phyloP scores from a whole-genome alignment of 2,888 invertebrate genomes.

The Lapara coniferarum region DNA sequence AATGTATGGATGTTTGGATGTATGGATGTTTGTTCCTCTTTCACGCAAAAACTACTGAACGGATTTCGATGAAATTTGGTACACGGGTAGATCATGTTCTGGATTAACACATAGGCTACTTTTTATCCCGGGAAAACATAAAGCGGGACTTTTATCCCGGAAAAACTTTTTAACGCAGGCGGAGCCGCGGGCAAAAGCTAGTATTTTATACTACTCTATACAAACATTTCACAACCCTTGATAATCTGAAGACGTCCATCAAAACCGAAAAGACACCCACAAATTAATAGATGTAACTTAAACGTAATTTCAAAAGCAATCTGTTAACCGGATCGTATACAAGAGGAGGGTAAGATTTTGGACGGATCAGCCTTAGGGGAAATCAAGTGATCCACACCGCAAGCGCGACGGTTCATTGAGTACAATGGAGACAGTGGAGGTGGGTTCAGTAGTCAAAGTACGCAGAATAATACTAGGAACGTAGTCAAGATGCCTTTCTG shows the following conservation, averaged over 20 bases:
- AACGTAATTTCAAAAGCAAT: constrained; percentile 40
- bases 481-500: too few relatives aligned
- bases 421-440: constrained; percentile 25
- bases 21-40: too few relatives aligned
- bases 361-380: constrained; percentile 54
- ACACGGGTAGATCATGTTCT: too few relatives aligned
- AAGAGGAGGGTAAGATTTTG: constrained; percentile 42
- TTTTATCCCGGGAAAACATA: too few relatives aligned
- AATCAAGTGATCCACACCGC: constrained; percentile 57
- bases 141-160: too few relatives aligned
- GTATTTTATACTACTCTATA: background rate
- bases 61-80: too few relatives aligned
- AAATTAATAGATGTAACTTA: constrained; percentile 36
- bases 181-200: too few relatives aligned
- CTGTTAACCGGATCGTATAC: constrained; percentile 32
- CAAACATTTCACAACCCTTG: background rate
- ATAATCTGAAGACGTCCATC: background rate
- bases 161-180: too few relatives aligned
- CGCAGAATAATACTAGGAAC: too few relatives aligned
- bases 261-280: constrained; percentile 8
- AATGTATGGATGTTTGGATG: too few relatives aligned
- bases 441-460: background rate
- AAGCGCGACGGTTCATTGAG: constrained; percentile 45
- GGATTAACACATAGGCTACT: too few relatives aligned
- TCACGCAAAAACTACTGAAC: too few relatives aligned